These are phyloP conservation scores for Helicorthomorpha holstii DNA, from an alignment of 1,140 invertebrate species.

Conservation along the genomic window DNA sequence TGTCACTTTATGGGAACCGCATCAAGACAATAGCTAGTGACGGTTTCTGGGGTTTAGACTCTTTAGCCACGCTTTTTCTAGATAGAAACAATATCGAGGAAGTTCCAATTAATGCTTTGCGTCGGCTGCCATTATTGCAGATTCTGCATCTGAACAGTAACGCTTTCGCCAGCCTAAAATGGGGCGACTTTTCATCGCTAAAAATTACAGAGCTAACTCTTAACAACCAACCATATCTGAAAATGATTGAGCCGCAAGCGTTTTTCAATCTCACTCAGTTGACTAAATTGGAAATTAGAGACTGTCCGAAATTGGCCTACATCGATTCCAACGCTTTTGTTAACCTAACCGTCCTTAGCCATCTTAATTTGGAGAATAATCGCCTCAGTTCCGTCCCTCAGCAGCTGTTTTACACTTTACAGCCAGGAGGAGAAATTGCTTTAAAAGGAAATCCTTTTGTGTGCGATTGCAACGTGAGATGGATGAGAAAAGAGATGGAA, in stretches of 20 bases:
- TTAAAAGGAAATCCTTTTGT: slow-evolving; percentile 27
- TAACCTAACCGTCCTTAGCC: slow-evolving; percentile 18
- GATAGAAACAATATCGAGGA: slow-evolving; percentile 16
- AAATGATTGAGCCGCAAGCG: slow-evolving; percentile 23
- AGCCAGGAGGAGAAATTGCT: slow-evolving; percentile 20
- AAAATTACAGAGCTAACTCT: slow-evolving; percentile 21
- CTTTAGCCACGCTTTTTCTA: slow-evolving; percentile 14
- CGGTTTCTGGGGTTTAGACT: slow-evolving; percentile 18
- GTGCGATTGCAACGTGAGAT: slow-evolving; percentile 32
- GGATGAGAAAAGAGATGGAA: slow-evolving; percentile 20
- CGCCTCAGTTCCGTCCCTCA: slow-evolving; percentile 21
- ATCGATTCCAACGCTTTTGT: slow-evolving; percentile 25
- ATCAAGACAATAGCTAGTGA: slow-evolving; percentile 16
- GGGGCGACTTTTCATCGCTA: slow-evolving; percentile 21
- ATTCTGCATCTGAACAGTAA: slow-evolving; percentile 17
- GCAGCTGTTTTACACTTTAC: slow-evolving; percentile 17
- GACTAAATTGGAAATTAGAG: slow-evolving; percentile 21
- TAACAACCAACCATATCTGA: slow-evolving; percentile 22
- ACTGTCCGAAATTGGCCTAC: slow-evolving; percentile 25
- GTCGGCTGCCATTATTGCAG: slow-evolving; percentile 14
- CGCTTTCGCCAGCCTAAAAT: slow-evolving; percentile 17
- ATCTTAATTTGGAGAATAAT: slow-evolving; percentile 26
- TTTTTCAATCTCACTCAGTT: slow-evolving; percentile 26
- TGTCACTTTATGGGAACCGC: slow-evolving; percentile 16
- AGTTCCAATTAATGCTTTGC: slow-evolving; percentile 16